Base-by-base conservation (phyloP, 2,888 invertebrate genomes). In the Callinectes sapidus region DNA sequence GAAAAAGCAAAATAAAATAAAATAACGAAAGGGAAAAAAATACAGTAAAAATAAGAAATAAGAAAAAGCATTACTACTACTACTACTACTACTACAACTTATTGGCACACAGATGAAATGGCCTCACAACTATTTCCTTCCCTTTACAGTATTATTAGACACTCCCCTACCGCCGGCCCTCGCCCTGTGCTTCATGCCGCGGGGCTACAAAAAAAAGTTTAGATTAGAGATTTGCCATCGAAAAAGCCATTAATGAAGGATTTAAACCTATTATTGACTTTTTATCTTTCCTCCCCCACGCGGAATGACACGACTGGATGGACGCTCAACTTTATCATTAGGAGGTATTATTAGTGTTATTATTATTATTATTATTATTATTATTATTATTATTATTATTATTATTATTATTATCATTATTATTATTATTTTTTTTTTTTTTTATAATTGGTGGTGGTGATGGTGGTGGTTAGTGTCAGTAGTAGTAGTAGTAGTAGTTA, bases 221-320 rank as follows among this genome's bases (percentile, higher is more conserved):
- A 71, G 71, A 71, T 71, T 28, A 71, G 71, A 71, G 71, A 71
- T 71, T 71, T 71, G 61, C 23, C 61, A 61, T 61, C 61, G 61
- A 61, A 61, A 61, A 61, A 61, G 23, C 61, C 61, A 61, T 61
- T 61, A 61, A 23, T 18, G 61, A 61, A 61, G 61, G 61, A 61
- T 61, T 61, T 61, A 61, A 48, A 23, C 61, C 23, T 61, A 61
- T 61, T 61, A 61, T 61, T 61, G 23, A 61, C 23, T 61, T 61
- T 61, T 61, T 61, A 23, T 23, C 23, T 61, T 23, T 23, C 61
- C 23, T 61, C 61, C 23, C 61, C 61, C 61, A 61, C 61, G 61
- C 61, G 61, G 18, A 61, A 61, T 61, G 61, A 6, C 61, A 61
- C 61, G 23, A 61, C 23, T 61, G 61, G 18, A 61, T 61, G 23